These are phyloP conservation scores for Anser brachyrhynchus DNA, from an alignment of 2,113 vertebrate species.

Conservation along the genomic window DNA sequence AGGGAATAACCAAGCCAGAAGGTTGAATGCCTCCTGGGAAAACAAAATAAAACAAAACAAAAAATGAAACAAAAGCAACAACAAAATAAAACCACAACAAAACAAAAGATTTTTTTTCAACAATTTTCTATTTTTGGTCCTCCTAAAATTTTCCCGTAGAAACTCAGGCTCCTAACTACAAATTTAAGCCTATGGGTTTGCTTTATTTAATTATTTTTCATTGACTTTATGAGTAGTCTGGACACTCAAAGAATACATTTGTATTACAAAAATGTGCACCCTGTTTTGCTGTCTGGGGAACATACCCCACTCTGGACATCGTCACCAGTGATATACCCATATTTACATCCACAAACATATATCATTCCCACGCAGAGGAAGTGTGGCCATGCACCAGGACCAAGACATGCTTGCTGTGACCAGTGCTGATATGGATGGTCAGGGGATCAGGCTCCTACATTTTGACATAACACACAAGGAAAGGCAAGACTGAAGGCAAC, in stretches of 20 bases:
- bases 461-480: not conserved
- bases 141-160: not conserved
- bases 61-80: too few species aligned
- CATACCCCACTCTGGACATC: not conserved
- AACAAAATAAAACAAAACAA: not conserved
- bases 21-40: not conserved
- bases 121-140: not conserved
- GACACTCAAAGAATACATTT: not conserved
- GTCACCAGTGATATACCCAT: not conserved
- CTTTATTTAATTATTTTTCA: not conserved
- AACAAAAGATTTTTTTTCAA: not conserved
- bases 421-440: not conserved
- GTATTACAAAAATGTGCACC: not conserved
- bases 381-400: not conserved
- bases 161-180: not conserved
- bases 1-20: not conserved
- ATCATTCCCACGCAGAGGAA: not conserved
- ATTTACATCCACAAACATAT: rapidly evolving
- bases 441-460: not conserved
- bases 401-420: not conserved
- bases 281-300: not conserved
- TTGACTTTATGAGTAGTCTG: not conserved
- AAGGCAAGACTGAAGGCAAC: not conserved
- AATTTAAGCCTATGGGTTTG: not conserved
- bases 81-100: too few species aligned